Conservation (phyloP, 2,888 invertebrate species). For the Troglohyphantes excavatus region DNA sequence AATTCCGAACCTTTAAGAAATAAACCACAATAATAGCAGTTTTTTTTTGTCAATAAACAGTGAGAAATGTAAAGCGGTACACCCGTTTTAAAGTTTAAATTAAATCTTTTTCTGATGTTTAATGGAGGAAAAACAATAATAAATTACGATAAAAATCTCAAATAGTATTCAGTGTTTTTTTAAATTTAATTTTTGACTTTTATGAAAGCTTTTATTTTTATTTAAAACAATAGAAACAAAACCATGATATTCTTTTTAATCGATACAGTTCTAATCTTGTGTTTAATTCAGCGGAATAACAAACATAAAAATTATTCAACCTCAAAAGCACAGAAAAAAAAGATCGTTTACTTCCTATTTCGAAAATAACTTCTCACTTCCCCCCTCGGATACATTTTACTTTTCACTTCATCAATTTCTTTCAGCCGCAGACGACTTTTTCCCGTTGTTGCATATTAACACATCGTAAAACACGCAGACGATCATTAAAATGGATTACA, state of each 20-base stretch:
- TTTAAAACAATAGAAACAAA: not conserved
- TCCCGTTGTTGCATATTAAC: constrained; percentile 50
- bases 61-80: too few species aligned
- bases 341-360: not conserved
- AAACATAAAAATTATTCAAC: too few species aligned
- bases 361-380: constrained; percentile 18
- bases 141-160: too few species aligned
- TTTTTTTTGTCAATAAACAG: too few species aligned
- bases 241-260: not conserved
- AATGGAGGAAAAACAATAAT: too few species aligned
- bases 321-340: not conserved
- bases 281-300: not conserved
- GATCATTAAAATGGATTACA: constrained; percentile 75
- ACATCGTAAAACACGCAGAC: constrained; percentile 51
- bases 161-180: too few species aligned
- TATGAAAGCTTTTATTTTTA: too few species aligned
- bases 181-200: too few species aligned
- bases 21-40: too few species aligned
- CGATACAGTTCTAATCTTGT: not conserved
- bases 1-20: too few species aligned
- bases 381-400: not conserved
- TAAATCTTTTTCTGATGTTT: too few species aligned
- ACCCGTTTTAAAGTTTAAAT: too few species aligned
- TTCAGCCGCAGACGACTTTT: constrained; percentile 23
- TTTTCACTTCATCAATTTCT: constrained; percentile 7